Percentiles rank a stretch among this genome's conserved stretches.
phyloP scores from a whole-genome alignment of 1,140 invertebrate species.

The Acyrthosiphon pisum region DNA sequence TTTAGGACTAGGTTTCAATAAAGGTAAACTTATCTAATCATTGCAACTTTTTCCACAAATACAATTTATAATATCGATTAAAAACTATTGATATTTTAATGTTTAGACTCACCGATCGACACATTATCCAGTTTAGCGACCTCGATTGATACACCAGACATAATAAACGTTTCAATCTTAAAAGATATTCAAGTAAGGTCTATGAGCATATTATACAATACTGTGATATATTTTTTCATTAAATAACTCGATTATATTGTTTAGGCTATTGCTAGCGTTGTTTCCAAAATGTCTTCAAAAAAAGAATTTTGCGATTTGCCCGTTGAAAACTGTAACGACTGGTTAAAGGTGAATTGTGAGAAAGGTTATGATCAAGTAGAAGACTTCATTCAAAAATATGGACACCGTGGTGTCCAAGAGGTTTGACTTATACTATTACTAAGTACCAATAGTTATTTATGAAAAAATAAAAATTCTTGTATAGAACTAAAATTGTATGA shows the following conservation, averaged over 20 bases:
- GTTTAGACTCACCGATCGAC: not conserved
- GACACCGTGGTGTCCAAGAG: conserved; percentile 78
- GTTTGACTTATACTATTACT: conserved; percentile 64
- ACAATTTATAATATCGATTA: not conserved
- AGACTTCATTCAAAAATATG: conserved; percentile 74
- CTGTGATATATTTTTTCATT: not conserved
- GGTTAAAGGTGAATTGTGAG: conserved; percentile 68
- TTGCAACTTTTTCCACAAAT: not conserved
- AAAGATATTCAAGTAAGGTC: conserved; percentile 35
- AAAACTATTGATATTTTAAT: not conserved
- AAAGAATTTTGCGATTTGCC: conserved; percentile 68
- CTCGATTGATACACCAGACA: not conserved
- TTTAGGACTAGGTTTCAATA: conserved; percentile 22
- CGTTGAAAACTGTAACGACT: conserved; percentile 67
- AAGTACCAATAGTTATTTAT: conserved; percentile 45
- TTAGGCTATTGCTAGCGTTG: not conserved
- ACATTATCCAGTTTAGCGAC: not conserved
- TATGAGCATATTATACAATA: not conserved
- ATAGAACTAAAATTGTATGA: not conserved
- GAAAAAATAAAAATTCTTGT: not conserved
- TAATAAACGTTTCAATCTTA: conserved; percentile 13
- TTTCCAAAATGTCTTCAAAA: conserved; percentile 62
- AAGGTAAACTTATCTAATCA: not conserved
- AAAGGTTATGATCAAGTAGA: conserved; percentile 66
- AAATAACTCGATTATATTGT: not conserved